A percentile compares a stretch with the other conserved stretches of the same genome.
These are phyloP conservation scores for Heterochromis multidens DNA, from an alignment of 2,113 vertebrate species.

Conservation along the genomic window DNA sequence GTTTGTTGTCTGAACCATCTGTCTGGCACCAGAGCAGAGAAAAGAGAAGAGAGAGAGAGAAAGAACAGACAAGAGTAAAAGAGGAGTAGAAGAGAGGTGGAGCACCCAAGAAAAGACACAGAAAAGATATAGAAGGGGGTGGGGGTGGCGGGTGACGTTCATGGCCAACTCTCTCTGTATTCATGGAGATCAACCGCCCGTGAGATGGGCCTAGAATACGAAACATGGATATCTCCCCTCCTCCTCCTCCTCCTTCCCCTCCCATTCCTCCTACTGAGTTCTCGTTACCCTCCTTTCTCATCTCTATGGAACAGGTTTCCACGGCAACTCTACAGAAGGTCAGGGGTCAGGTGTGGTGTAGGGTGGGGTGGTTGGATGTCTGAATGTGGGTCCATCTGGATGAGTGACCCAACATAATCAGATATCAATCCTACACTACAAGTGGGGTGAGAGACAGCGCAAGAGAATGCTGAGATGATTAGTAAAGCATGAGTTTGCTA, in stretches of 20 bases:
- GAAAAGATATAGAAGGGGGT: background rate
- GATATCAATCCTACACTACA: constrained; percentile 93
- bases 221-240: constrained; percentile 81
- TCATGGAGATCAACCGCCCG: constrained; percentile 97
- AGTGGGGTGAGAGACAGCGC: constrained; percentile 22
- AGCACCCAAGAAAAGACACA: constrained; percentile 14
- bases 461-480: constrained; percentile 86
- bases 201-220: constrained; percentile 93
- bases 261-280: constrained; percentile 36
- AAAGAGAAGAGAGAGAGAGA: background rate
- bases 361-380: constrained; percentile 76
- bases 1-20: constrained; percentile 92
- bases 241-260: constrained; percentile 60
- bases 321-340: constrained; percentile 91
- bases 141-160: constrained; percentile 67
- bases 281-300: constrained; percentile 67
- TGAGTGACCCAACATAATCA: constrained; percentile 99
- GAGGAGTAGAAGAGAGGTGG: constrained; percentile 8
- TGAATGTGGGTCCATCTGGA: constrained; percentile 94
- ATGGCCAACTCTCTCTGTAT: constrained; percentile 87
- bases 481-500: constrained; percentile 87
- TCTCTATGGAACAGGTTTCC: constrained; percentile 81
- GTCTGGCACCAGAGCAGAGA: constrained; percentile 85
- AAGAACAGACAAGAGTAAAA: background rate
- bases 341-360: constrained; percentile 84